phyloP scores from a whole-genome alignment of 2,113 vertebrate species.

The Eulacestoma nigropectus region DNA sequence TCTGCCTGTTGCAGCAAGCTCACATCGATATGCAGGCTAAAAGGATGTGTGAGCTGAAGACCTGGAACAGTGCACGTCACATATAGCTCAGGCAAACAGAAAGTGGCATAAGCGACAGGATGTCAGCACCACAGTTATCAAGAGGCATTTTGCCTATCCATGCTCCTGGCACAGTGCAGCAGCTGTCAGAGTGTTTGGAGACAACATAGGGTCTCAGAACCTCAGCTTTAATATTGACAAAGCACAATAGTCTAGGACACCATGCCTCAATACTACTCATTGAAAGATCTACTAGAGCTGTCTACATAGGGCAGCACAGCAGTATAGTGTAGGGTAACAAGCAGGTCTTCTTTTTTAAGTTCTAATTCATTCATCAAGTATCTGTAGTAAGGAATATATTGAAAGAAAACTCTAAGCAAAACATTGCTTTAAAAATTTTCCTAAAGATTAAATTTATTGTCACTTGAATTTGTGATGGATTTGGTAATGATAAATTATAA shows the following conservation, averaged over 20 bases:
- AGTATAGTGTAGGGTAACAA: background rate
- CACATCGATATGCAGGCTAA: fast-evolving
- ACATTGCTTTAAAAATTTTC: background rate
- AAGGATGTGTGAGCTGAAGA: background rate
- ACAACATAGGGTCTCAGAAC: background rate
- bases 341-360: background rate
- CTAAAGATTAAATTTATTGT: background rate
- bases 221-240: background rate
- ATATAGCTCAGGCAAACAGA: background rate
- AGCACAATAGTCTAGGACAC: background rate
- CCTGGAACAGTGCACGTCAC: background rate
- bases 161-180: background rate
- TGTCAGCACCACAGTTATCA: background rate
- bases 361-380: background rate
- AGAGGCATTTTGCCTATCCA: background rate
- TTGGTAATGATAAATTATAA: background rate
- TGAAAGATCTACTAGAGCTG: background rate
- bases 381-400: background rate
- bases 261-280: background rate
- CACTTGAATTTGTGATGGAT: background rate
- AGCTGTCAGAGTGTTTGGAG: background rate
- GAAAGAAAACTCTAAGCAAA: background rate
- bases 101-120: background rate
- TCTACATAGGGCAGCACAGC: background rate
- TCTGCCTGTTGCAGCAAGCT: background rate